phyloP scores from a whole-genome alignment of 2,888 invertebrate genomes.

The Tillus elongatus region DNA sequence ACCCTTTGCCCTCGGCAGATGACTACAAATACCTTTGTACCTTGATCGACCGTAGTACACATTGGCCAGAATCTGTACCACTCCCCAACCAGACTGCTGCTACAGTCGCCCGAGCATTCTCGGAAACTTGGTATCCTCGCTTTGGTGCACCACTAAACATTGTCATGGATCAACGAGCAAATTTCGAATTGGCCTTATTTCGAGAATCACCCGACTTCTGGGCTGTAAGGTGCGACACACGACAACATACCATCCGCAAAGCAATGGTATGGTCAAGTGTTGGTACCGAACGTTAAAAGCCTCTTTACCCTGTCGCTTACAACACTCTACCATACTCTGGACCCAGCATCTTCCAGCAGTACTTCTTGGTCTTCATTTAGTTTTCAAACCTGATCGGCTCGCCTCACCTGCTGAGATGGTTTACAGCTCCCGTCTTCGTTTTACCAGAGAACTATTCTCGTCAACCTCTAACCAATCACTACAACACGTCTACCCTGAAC shows the following conservation, averaged over 20 bases:
- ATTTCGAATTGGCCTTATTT: too few relatives aligned
- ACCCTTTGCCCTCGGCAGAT: conserved; percentile 5
- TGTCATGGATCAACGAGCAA: neutral
- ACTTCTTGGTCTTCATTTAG: neutral
- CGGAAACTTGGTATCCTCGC: neutral
- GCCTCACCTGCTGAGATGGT: neutral
- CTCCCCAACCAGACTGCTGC: conserved; percentile 6
- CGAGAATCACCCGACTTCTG: neutral
- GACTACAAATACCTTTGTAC: conserved; percentile 6
- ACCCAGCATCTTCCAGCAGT: neutral
- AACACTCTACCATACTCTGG: neutral
- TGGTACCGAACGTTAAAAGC: conserved; percentile 4
- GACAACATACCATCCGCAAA: conserved; percentile 1
- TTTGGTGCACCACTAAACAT: neutral
- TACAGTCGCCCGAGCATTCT: conserved; percentile 4
- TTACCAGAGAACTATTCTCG: neutral
- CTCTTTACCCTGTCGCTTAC: neutral
- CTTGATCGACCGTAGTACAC: conserved; percentile 4
- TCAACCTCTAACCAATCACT: too few relatives aligned
- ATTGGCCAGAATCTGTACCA: conserved; percentile 7
- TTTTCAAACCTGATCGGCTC: neutral
- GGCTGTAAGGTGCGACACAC: neutral
- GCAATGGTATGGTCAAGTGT: conserved; percentile 3
- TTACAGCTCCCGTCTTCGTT: neutral
- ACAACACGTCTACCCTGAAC: neutral